Percentiles rank a stretch among this genome's conserved stretches.
These are phyloP conservation scores for Catocala fraxini DNA, from an alignment of 2,888 invertebrate species.

Conservation along the genomic window DNA sequence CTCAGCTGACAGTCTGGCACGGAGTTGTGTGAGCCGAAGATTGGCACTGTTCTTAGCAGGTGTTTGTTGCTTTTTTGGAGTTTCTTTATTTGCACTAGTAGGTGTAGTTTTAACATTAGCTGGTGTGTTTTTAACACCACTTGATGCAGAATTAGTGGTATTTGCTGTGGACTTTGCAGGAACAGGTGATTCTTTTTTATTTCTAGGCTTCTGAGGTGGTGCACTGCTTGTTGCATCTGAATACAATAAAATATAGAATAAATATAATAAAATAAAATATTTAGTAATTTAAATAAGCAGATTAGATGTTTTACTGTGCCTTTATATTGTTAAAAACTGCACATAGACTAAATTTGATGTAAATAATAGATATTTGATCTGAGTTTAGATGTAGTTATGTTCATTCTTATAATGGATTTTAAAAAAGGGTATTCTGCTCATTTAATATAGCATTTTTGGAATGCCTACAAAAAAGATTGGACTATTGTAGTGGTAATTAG, in stretches of 20 bases:
- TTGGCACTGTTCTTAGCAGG: constrained; percentile 70
- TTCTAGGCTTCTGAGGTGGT: constrained; percentile 21
- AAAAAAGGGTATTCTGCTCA: too few species aligned
- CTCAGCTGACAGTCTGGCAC: constrained; percentile 65
- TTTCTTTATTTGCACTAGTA: constrained; percentile 22
- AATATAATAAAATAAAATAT: too few species aligned
- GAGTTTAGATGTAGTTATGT: too few species aligned
- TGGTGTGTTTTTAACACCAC: constrained; percentile 6
- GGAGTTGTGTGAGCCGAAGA: constrained; percentile 65
- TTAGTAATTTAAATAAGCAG: too few species aligned
- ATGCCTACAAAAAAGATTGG: too few species aligned
- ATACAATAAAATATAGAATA: neutral
- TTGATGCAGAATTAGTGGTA: constrained; percentile 3
- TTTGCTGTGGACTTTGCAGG: neutral
- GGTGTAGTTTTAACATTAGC: constrained; percentile 32
- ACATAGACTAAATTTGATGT: too few species aligned
- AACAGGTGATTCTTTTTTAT: constrained; percentile 5
- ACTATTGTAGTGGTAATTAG: too few species aligned
- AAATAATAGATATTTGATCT: too few species aligned
- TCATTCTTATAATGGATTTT: too few species aligned
- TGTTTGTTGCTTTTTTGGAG: constrained; percentile 40
- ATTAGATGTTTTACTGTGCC: too few species aligned
- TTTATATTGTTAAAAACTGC: too few species aligned
- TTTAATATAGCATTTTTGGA: too few species aligned
- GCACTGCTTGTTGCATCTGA: constrained; percentile 14